phyloP scores from a whole-genome alignment of 2,113 vertebrate genomes.

The Trogon surrucura region DNA sequence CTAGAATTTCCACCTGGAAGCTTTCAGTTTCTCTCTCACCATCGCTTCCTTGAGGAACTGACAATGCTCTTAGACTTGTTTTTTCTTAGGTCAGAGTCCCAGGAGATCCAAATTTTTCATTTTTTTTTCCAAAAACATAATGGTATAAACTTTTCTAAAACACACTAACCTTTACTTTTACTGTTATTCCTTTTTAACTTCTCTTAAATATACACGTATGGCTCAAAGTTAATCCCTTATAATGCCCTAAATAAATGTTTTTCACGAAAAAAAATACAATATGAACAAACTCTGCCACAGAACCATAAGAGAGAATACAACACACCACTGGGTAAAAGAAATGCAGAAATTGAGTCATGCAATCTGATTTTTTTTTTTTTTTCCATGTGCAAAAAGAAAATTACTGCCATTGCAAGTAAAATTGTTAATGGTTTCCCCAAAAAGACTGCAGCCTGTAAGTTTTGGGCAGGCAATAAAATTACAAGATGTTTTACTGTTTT shows the following conservation, averaged over 20 bases:
- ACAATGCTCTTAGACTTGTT: background rate
- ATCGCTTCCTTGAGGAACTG: background rate
- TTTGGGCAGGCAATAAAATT: background rate
- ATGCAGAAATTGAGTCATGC: background rate
- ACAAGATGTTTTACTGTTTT: background rate
- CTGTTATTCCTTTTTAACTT: background rate
- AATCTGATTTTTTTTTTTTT: background rate
- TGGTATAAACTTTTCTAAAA: background rate
- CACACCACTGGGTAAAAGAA: rapidly evolving
- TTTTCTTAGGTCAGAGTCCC: background rate
- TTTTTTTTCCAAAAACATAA: background rate
- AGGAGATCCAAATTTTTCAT: background rate
- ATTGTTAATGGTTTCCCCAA: background rate
- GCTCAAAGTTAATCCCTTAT: background rate
- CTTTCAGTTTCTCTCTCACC: background rate
- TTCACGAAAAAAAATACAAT: background rate
- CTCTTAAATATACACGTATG: background rate
- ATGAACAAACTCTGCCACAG: background rate
- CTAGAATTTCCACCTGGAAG: background rate
- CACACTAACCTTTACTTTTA: background rate
- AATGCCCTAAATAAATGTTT: background rate
- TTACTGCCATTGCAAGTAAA: background rate
- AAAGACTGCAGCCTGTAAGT: background rate
- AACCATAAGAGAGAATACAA: background rate
- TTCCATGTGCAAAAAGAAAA: rapidly evolving